Percentiles rank a stretch among this genome's conserved stretches.
Evolutionary conservation across 2,888 invertebrate species (phyloP).

Genomic region (Omphaloscelis lunosa): DNA sequence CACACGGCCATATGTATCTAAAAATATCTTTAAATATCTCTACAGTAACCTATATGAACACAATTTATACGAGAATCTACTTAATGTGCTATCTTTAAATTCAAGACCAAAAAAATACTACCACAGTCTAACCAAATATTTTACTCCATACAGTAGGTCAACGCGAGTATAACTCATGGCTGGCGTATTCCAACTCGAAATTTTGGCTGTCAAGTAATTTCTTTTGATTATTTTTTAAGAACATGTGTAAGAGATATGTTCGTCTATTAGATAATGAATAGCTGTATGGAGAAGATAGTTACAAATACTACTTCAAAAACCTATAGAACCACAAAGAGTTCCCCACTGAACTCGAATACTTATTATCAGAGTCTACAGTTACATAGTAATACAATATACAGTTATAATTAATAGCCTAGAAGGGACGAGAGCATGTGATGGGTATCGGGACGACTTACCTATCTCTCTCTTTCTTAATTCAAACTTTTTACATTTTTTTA

Average conservation of each 20-base stretch:
- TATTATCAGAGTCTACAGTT: conserved; percentile 70
- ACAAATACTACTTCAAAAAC: neutral
- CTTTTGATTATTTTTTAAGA: neutral
- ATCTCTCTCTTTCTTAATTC: conserved; percentile 55
- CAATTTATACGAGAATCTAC: conserved; percentile 10
- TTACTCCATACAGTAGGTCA: conserved; percentile 11
- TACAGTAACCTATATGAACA: conserved; percentile 30
- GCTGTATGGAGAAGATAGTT: neutral
- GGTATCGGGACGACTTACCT: conserved; percentile 69
- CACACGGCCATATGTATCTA: neutral
- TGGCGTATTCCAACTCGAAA: neutral
- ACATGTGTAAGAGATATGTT: neutral
- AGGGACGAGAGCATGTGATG: conserved; percentile 74
- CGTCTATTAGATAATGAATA: neutral
- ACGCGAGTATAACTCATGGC: neutral
- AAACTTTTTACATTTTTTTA: conserved; percentile 41
- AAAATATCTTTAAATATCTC: neutral
- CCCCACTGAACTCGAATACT: conserved; percentile 72
- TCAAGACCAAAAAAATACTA: neutral
- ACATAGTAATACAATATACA: conserved; percentile 64
- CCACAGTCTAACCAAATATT: conserved; percentile 1
- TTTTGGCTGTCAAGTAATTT: neutral
- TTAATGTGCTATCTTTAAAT: neutral
- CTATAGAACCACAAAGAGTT: conserved; percentile 35
- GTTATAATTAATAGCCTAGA: conserved; percentile 71